Base-by-base conservation (phyloP, 2,888 invertebrate species). In the Drosophila kanekoi region DNA sequence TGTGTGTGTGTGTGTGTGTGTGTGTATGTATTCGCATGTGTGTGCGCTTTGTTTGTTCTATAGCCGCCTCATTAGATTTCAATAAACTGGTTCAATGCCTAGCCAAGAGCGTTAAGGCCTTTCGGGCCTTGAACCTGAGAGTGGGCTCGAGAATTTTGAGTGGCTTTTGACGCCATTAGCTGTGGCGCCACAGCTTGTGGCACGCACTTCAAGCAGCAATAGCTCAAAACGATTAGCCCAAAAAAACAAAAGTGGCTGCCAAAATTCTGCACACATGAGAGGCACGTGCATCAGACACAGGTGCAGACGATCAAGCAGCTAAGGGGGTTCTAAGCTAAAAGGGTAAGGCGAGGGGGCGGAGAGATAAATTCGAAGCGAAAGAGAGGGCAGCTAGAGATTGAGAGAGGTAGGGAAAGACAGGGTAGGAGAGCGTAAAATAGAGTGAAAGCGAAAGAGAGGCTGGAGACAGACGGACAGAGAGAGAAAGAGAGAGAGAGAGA, bases 11-110 rank as follows among this genome's bases (percentile, higher is more conserved):
- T 54, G 14, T 48, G 18, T 40, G 13, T 33, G 44, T 43, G 20
- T 54, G 23, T 43, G 45, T 47, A n/a, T n/a, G n/a, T n/a, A 45
- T 49, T 54, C 20, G 48, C 16, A 16, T 41, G 18, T 10, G 35
- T 35, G 51, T 62, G 68, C 49, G 53, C 44, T 20, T 57, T 72
- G 79, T 75, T 71, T 69, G 75, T 74, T 82, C 69, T 72, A 62
- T 59, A 79, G 83, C 67, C 69, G 83, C 72, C 88, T 84, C 83
- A 83, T 87, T 87, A 87, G 83, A 72, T 85, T 75, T 75, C 79
- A 79, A 82, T 87, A 82, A 82, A 82, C 75, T 72, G 75, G 64
- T 72, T 82, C 77, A 74, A 82, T 69, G 77, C 60, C 66, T 74
- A 65, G 59, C 75, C 57, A 61, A 78, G 70, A 61, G 68, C 40